Base-by-base conservation (phyloP, 1,140 invertebrate species). In the Drosophila murphyi region DNA sequence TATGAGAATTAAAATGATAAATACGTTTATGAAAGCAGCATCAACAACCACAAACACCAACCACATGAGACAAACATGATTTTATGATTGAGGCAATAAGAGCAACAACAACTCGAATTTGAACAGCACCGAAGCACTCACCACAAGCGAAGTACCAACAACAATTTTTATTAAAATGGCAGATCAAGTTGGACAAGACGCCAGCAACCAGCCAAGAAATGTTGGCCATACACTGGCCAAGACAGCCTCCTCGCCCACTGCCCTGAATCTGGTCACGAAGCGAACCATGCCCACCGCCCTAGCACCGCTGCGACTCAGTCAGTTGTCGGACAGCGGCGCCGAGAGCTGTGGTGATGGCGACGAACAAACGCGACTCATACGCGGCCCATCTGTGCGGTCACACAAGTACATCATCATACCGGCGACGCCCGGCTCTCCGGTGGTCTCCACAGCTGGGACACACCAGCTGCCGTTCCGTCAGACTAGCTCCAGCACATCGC, bases 371-470 rank as follows among this genome's bases (percentile, higher is more conserved):
- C 79, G 77, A 0, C 85, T 92, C 41, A 83, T 92, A 7, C 88
- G 90, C 2, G 61, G 73, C 3, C 68, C 88, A 0, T 92, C 91
- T 4, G 45, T 78, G 43, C 79, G 91, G 8, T 59, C 88, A 4
- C 88, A 92, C 52, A 92, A 92, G 76, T 92, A 76, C 57, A 92
- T 92, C 35, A 92, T 92, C 1, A 92, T 92, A 59, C 91, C 91
- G 37, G 75, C 90, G 35, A 76, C 88, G 54, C 76, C 81, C 8
- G 72, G 78, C 2, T 67, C 87, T 3, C 70, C 75, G 5, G 60
- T 41, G 29, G 28, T 43, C 2, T 37, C 61, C 3, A 37, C 34
- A 1, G 28, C 55, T 6, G 37, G 65, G 0, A 55, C 72, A 28
- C 72, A 79, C 43, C 54, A 63, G 29, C 5, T 76, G 50, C 88